These are phyloP conservation scores for Parambassis ranga DNA, from an alignment of 2,797 vertebrate species.

Conservation along the genomic window DNA sequence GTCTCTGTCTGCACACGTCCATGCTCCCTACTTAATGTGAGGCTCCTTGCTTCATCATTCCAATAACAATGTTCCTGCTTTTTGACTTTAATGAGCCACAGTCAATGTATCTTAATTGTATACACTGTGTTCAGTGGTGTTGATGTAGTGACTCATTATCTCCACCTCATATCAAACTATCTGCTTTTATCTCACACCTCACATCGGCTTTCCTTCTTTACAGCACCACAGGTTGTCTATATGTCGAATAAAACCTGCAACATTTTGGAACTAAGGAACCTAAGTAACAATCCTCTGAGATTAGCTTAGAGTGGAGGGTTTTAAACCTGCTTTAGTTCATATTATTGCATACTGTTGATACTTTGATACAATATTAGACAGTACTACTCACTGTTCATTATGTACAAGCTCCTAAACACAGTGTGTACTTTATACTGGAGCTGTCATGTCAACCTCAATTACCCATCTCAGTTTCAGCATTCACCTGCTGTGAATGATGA, in stretches of 20 bases:
- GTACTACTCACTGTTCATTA: constrained; percentile 5
- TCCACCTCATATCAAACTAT: background rate
- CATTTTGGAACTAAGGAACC: no score
- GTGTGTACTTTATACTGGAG: constrained; percentile 15
- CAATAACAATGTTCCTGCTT: constrained; percentile 12
- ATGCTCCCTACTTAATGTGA: constrained; percentile 33
- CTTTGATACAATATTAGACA: background rate
- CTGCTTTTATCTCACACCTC: background rate
- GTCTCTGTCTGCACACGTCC: constrained; percentile 48
- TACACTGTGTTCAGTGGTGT: background rate
- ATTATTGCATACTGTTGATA: background rate
- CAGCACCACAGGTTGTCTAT: background rate
- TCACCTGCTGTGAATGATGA: constrained; percentile 23
- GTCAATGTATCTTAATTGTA: constrained; percentile 5
- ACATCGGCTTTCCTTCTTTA: background rate
- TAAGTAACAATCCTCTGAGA: no score
- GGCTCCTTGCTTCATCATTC: constrained; percentile 24
- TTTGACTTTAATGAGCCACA: constrained; percentile 28
- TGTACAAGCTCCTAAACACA: constrained; percentile 1
- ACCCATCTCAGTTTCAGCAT: constrained; percentile 39
- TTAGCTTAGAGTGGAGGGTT: no score
- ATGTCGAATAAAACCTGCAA: constrained; percentile 1
- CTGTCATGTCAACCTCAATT: constrained; percentile 36
- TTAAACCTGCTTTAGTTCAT: background rate
- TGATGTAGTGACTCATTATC: constrained; percentile 15